Percentiles rank a stretch among this genome's conserved stretches.
These are phyloP conservation scores for Rutpela maculata DNA, from an alignment of 2,888 invertebrate genomes.

Conservation along the genomic window DNA sequence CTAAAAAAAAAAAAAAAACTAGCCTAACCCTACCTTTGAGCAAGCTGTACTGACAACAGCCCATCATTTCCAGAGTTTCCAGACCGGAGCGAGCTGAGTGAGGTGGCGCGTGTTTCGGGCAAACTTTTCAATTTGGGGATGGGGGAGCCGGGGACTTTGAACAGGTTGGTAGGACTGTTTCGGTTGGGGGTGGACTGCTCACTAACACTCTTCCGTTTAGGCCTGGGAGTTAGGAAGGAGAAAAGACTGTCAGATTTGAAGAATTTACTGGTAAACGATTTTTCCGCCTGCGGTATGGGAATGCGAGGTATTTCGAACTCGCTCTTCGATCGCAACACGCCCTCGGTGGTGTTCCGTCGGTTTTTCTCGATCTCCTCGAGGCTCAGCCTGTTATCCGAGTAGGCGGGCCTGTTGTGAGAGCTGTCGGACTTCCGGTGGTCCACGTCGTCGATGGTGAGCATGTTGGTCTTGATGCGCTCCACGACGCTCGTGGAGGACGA, in stretches of 20 bases:
- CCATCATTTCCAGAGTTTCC: slow-evolving; percentile 62
- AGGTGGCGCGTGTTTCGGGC: slow-evolving; percentile 67
- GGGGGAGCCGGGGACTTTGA: slow-evolving; percentile 65
- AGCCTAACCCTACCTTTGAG: slow-evolving; percentile 65
- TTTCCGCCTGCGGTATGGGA: slow-evolving; percentile 56
- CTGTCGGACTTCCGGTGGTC: slow-evolving; percentile 47
- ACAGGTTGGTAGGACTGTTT: slow-evolving; percentile 56
- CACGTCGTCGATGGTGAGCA: slow-evolving; percentile 35
- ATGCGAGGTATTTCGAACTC: slow-evolving; percentile 70
- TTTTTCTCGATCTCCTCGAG: slow-evolving; percentile 53
- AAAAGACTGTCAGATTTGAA: slow-evolving; percentile 73
- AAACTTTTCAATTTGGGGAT: slow-evolving; percentile 61
- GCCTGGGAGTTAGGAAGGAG: slow-evolving; percentile 78
- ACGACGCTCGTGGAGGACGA: slow-evolving; percentile 66
- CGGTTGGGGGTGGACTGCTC: slow-evolving; percentile 39
- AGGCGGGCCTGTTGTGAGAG: slow-evolving; percentile 24
- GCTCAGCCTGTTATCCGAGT: slow-evolving; percentile 48
- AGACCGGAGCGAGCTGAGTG: slow-evolving; percentile 68
- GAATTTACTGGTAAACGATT: slow-evolving; percentile 61
- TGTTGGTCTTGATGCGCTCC: slow-evolving; percentile 55
- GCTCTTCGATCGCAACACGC: slow-evolving; percentile 70
- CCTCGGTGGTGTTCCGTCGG: slow-evolving; percentile 51
- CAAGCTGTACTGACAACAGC: slow-evolving; percentile 58
- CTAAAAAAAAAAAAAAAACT: slow-evolving; percentile 42
- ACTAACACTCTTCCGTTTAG: slow-evolving; percentile 60